These are phyloP conservation scores for Drosophila prosaltans DNA, from an alignment of 1,140 invertebrate species.

Conservation along the genomic window DNA sequence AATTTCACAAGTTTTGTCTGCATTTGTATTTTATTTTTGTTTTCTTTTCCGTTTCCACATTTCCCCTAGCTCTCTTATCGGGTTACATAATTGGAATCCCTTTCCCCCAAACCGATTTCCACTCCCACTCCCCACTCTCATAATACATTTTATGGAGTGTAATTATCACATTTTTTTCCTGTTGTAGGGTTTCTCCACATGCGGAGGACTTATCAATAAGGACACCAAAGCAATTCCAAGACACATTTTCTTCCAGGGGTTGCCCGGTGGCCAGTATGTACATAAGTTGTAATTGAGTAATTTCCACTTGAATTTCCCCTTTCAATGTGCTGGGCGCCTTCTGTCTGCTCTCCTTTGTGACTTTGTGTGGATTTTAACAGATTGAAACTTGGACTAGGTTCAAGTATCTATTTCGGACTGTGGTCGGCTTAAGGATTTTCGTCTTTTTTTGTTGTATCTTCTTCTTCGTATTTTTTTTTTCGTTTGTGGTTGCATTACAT, in stretches of 20 bases:
- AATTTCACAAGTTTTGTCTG: conserved; percentile 75
- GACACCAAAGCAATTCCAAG: conserved; percentile 23
- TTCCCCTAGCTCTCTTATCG: conserved; percentile 51
- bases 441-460: conserved; percentile 20
- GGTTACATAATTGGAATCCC: conserved; percentile 70
- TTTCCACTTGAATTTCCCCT: conserved; percentile 82
- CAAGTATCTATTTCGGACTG: conserved; percentile 59
- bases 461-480: conserved; percentile 49
- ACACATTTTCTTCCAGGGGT: conserved; percentile 28
- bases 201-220: conserved; percentile 47
- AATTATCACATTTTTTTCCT: conserved; percentile 60
- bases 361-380: conserved; percentile 78
- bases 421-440: conserved; percentile 12
- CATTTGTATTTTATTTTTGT: conserved; percentile 37
- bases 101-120: background rate
- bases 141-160: conserved; percentile 57
- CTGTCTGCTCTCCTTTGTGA: conserved; percentile 62
- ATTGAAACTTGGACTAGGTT: conserved; percentile 48
- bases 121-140: conserved; percentile 16
- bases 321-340: conserved; percentile 48
- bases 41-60: background rate
- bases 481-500: conserved; percentile 74
- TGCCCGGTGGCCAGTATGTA: background rate
- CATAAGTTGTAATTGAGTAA: conserved; percentile 73
- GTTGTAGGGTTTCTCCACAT: conserved; percentile 69